These are phyloP conservation scores for Athene noctua DNA, from an alignment of 2,113 vertebrate genomes.

Conservation along the genomic window DNA sequence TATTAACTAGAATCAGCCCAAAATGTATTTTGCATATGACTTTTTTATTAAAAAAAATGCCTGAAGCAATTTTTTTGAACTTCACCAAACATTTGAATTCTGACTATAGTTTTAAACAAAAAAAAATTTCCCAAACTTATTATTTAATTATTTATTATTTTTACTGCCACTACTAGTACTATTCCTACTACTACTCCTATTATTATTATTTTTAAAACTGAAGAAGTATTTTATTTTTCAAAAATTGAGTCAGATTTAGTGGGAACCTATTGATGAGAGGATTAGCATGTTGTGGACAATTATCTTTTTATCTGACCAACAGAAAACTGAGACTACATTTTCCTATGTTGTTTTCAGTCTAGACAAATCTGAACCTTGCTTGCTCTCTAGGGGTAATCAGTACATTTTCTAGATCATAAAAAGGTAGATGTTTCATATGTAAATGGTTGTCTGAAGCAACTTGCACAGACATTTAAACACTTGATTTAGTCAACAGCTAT, in stretches of 20 bases:
- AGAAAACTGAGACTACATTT: background rate
- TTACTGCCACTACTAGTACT: background rate
- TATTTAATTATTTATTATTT: background rate
- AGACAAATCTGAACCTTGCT: background rate
- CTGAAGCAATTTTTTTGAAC: background rate
- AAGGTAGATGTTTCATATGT: background rate
- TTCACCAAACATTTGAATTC: background rate
- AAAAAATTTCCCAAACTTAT: background rate
- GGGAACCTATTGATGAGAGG: background rate
- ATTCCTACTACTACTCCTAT: background rate
- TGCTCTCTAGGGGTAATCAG: background rate
- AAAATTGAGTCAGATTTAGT: background rate
- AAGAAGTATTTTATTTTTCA: background rate
- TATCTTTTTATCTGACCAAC: background rate
- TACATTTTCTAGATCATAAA: background rate
- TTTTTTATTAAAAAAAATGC: background rate
- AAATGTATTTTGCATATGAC: background rate
- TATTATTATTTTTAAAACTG: background rate
- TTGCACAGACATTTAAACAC: background rate
- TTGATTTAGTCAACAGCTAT: background rate
- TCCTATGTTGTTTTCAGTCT: background rate
- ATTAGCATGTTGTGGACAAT: background rate
- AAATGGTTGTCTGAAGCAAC: background rate
- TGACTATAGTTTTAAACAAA: background rate
- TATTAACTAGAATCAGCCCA: background rate